Base-by-base conservation (phyloP, 2,113 vertebrate species). In the Morone chrysops region DNA sequence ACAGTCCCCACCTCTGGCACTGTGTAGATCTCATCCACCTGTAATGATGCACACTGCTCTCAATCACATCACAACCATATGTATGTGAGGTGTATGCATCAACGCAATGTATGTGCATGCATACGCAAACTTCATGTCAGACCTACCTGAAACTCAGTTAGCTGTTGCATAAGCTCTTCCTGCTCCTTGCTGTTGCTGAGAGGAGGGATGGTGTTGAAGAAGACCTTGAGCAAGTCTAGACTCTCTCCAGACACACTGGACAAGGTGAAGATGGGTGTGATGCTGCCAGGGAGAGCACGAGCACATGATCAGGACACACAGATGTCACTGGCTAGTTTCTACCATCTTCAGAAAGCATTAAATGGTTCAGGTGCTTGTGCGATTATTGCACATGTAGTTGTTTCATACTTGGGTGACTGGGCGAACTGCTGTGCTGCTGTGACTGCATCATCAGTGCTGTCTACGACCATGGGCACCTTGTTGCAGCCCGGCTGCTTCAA, bases 1-100 rank as follows among this genome's bases (percentile, higher is more conserved):
- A 99, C 98, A 25, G 98, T 99, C 57, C 98, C 98, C 87, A 99
- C 98, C 67, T 99, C 98, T 75, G 98, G 98, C 66, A 99, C 98
- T 0, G 98, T 97, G 87, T 99, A 99, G 93, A 99, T 99, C 95
- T 99, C 98, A 96, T 99, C 98, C 31, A 99, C 97, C 98, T 99
- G 92, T 41, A 91, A 75, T 13, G n/a, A 79, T 75, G 11, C 70
- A 75, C 38, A 17, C 11, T 10, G n/a, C 38, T 61, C 10, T 81
- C n/a, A 87, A 4, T 43, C 53, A 78, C 41, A 59, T 82, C 22
- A 36, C 20, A 70, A 36, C n/a, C 22, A 45, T 38, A 5, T 59
- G 12, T 43, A 47, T 48, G 16, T 60, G 4, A 17, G 14, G 10
- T 16, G 48, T 16, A 7, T 47, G 16, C 51, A 48, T 59, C 25